Conservation (phyloP, 2,113 vertebrate species). For the Tretioscincus oriximinensis region DNA sequence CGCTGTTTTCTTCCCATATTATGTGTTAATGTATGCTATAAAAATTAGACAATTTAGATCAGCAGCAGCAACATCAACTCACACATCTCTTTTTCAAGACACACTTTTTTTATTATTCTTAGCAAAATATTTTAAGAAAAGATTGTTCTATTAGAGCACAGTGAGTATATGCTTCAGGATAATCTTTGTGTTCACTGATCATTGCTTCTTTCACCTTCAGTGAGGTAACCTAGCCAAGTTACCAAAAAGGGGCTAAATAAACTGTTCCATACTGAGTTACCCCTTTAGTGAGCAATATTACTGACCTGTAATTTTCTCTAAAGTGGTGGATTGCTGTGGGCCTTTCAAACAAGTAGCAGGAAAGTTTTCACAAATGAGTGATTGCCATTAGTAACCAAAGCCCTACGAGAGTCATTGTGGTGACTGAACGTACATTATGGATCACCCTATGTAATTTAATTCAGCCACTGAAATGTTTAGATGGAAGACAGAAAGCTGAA, state of each 20-base stretch:
- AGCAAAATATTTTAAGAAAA: constrained; percentile 16
- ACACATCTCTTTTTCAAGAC: constrained; percentile 6
- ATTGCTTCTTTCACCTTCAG: constrained; percentile 12
- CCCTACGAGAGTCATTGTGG: constrained; percentile 61
- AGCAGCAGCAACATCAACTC: too few relatives aligned
- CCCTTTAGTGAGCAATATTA: constrained; percentile 55
- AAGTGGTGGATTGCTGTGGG: constrained; percentile 58
- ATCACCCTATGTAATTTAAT: constrained; percentile 67
- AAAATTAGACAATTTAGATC: too few relatives aligned
- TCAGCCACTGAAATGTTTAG: constrained; percentile 45
- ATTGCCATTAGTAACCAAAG: constrained; percentile 61
- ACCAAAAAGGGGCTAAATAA: constrained; percentile 58
- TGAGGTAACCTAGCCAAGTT: constrained; percentile 23
- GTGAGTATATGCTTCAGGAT: constrained; percentile 21
- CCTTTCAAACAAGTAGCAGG: constrained; percentile 62
- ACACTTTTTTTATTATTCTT: constrained; percentile 12
- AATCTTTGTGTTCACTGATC: constrained; percentile 36
- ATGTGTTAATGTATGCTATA: too few relatives aligned
- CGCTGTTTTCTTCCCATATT: too few relatives aligned
- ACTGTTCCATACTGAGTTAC: constrained; percentile 44
- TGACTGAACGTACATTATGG: constrained; percentile 63
- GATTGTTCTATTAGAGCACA: neutral
- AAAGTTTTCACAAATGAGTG: constrained; percentile 65
- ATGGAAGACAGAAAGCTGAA: constrained; percentile 39
- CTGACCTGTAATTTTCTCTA: constrained; percentile 65